These are phyloP conservation scores for Menidia beryllina DNA, from an alignment of 2,113 vertebrate genomes.

Conservation along the genomic window DNA sequence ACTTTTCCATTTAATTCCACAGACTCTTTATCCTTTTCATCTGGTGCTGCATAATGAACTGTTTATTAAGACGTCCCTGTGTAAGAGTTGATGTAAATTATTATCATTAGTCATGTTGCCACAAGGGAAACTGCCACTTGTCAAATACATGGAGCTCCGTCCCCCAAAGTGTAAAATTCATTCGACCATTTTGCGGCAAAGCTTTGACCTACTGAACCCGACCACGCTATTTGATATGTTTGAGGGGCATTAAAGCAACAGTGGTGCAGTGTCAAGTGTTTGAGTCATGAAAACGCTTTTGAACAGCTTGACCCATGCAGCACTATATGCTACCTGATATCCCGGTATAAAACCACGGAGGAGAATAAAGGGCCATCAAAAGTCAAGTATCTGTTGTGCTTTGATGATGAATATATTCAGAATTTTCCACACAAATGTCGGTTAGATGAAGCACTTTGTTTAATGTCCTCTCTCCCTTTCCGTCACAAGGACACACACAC, in stretches of 20 bases:
- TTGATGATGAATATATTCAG: no score
- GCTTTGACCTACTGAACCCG: conserved; percentile 41
- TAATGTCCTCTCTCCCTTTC: no score
- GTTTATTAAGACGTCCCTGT: neutral
- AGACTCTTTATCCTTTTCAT: conserved; percentile 1
- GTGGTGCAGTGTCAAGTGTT: conserved; percentile 25
- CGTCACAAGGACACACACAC: no score
- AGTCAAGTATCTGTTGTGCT: no score
- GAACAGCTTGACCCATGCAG: conserved; percentile 31
- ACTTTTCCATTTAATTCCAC: conserved; percentile 10
- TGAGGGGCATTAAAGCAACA: conserved; percentile 9
- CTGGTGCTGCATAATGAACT: conserved; percentile 4
- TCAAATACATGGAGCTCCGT: conserved; percentile 2
- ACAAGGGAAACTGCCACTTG: neutral
- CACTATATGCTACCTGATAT: conserved; percentile 40
- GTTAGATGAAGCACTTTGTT: no score
- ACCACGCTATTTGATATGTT: conserved; percentile 43
- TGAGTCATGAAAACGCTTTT: conserved; percentile 26
- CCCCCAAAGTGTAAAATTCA: conserved; percentile 19
- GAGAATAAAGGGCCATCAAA: neutral
- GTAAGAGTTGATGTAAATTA: neutral
- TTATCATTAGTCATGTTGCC: neutral
- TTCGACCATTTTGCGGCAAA: conserved; percentile 21
- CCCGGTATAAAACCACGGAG: neutral
- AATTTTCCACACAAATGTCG: no score